phyloP scores from a whole-genome alignment of 2,888 invertebrate species.

The Germaria angustata region DNA sequence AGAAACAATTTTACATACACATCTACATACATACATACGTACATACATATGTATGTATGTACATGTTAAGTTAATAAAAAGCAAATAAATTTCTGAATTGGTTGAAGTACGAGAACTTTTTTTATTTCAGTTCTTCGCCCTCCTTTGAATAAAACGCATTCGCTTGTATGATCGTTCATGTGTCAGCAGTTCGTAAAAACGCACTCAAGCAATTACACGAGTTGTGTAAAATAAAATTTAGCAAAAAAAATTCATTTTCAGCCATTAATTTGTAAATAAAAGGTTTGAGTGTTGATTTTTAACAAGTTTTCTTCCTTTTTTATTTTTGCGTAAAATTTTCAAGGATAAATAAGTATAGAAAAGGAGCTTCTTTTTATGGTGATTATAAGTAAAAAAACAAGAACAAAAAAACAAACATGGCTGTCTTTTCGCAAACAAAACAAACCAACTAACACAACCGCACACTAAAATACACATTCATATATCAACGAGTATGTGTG shows the following conservation, averaged over 20 bases:
- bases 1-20: slow-evolving; percentile 34
- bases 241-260: slow-evolving; percentile 23
- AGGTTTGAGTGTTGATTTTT: slow-evolving; percentile 61
- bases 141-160: neutral
- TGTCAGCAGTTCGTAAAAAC: neutral
- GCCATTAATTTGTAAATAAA: slow-evolving; percentile 64
- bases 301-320: slow-evolving; percentile 61
- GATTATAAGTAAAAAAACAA: slow-evolving; percentile 49
- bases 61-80: slow-evolving; percentile 50
- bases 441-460: slow-evolving; percentile 32
- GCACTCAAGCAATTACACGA: slow-evolving; percentile 31
- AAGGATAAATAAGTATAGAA: slow-evolving; percentile 58
- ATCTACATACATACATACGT: neutral
- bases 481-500: neutral
- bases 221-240: slow-evolving; percentile 24
- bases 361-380: slow-evolving; percentile 44
- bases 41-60: too few species aligned
- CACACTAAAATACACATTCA: neutral
- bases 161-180: neutral
- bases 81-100: slow-evolving; percentile 44
- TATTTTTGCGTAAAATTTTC: slow-evolving; percentile 57
- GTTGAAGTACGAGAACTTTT: slow-evolving; percentile 30
- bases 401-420: slow-evolving; percentile 60
- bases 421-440: slow-evolving; percentile 58
- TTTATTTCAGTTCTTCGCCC: neutral